These are phyloP conservation scores for Eustalomyia histrio DNA, from an alignment of 2,888 invertebrate genomes.

Conservation along the genomic window DNA sequence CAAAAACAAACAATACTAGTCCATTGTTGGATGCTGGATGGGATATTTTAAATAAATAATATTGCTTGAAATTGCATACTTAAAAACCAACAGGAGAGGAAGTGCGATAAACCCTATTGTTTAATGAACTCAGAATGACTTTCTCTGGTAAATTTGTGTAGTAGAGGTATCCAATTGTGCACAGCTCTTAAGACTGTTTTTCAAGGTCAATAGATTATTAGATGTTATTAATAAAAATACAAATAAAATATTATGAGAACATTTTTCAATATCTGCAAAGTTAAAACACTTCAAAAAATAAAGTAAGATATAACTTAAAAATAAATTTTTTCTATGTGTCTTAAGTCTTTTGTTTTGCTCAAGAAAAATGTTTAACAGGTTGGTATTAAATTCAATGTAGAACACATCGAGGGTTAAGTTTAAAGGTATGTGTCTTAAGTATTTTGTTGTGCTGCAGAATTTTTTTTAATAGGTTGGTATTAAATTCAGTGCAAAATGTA, in stretches of 20 bases:
- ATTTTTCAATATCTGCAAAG: no score
- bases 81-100: not conserved
- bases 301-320: no score
- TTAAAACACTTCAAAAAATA: no score
- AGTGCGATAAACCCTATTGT: slow-evolving; percentile 4
- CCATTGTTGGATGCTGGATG: no score
- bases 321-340: no score
- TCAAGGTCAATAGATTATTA: not conserved
- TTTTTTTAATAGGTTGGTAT: no score
- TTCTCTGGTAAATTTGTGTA: not conserved
- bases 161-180: not conserved
- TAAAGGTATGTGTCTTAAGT: not conserved
- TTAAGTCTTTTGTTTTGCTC: not conserved
- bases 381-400: no score
- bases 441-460: not conserved
- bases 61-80: not conserved
- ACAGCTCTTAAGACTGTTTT: not conserved
- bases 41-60: not conserved
- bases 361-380: no score
- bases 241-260: no score
- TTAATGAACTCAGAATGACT: not conserved
- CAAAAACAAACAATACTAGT: not conserved
- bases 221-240: no score
- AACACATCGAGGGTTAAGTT: no score
- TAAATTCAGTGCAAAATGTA: no score